These are phyloP conservation scores for Scaptomyza parva DNA, from an alignment of 2,888 invertebrate species.

Conservation along the genomic window DNA sequence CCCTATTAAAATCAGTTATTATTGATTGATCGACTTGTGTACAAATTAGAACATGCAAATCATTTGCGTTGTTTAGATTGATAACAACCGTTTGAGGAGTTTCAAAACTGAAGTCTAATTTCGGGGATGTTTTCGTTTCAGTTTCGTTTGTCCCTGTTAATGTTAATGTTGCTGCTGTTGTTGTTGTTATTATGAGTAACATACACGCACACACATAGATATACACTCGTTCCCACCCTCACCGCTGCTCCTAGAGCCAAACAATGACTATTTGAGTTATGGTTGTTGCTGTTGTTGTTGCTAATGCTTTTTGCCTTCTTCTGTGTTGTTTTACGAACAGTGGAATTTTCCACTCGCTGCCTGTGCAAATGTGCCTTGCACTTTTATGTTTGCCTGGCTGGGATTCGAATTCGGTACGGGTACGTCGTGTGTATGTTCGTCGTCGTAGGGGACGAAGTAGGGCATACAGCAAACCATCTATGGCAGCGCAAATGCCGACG, in stretches of 20 bases:
- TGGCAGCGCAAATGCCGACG: constrained; percentile 14
- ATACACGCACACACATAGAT: constrained; percentile 10
- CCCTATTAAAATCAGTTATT: constrained; percentile 21
- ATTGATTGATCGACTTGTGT: constrained; percentile 65
- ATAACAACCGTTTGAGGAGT: constrained; percentile 55
- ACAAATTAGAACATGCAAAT: constrained; percentile 64
- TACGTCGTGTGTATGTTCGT: not conserved
- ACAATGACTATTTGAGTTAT: constrained; percentile 12
- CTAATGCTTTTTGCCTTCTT: constrained; percentile 17
- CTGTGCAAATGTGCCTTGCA: constrained; percentile 57
- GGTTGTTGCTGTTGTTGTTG: constrained; percentile 14
- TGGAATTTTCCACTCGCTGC: constrained; percentile 82
- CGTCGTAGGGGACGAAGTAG: constrained; percentile 46
- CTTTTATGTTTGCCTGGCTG: constrained; percentile 70
- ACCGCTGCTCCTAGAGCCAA: constrained; percentile 25
- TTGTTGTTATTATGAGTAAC: constrained; percentile 66
- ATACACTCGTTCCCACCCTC: constrained; percentile 59
- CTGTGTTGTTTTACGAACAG: constrained; percentile 33
- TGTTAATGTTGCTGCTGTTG: constrained; percentile 46
- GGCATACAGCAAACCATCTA: constrained; percentile 34
- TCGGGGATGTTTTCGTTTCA: constrained; percentile 68
- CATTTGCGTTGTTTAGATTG: constrained; percentile 48
- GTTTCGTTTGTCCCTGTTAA: constrained; percentile 18
- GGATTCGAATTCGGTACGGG: constrained; percentile 31
- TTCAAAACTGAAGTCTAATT: constrained; percentile 70